Evolutionary conservation across 1,140 invertebrate species (phyloP), one percentile per base, ranked within the genome.

Genomic region (Neodiprion fabricii): DNA sequence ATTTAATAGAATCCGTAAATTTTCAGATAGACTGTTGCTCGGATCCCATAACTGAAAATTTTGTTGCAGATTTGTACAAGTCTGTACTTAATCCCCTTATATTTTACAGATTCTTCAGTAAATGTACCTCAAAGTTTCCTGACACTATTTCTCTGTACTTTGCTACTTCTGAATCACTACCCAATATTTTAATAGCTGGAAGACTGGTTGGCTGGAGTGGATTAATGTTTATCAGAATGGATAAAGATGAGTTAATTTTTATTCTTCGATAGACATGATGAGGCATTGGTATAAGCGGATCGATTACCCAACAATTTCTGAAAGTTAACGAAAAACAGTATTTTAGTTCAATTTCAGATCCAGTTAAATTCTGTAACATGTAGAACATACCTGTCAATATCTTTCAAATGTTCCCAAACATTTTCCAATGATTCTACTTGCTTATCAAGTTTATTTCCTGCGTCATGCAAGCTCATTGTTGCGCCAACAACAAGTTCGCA

Each of bases 161-260:
- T 66, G 81, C 72, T 4, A 85, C 83, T 47, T 83, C 78, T n/a
- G 47, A 78, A 65, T 86, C 81, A 21, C 82, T 83, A 17, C 88
- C 88, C 40, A 86, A 75, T 75, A 89, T 84, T 76, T 85, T 84
- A 11, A 89, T 84, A 72, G 82, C 79, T 66, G 86, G 88, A 61
- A 81, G 77, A 48, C 77, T 74, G 47, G 74, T 80, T 7, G 79
- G 72, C 72, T 85, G 73, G 5, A 81, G 71, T 7, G 85, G 84
- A 81, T 88, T 77, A 10, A 88, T 67, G 61, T 79, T 86, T 40
- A 89, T 74, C 0, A 77, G 75, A 75, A 88, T 74, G 1, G 88
- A 89, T 66, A 86, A 67, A n/a, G 78, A 79, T 68, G 84, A 76
- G 40, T 81, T 84, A 48, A 87, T 72, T 48, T 85, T 82, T 77